phyloP scores from a whole-genome alignment of 1,140 invertebrate genomes.

The Drosophila ercepeae region DNA sequence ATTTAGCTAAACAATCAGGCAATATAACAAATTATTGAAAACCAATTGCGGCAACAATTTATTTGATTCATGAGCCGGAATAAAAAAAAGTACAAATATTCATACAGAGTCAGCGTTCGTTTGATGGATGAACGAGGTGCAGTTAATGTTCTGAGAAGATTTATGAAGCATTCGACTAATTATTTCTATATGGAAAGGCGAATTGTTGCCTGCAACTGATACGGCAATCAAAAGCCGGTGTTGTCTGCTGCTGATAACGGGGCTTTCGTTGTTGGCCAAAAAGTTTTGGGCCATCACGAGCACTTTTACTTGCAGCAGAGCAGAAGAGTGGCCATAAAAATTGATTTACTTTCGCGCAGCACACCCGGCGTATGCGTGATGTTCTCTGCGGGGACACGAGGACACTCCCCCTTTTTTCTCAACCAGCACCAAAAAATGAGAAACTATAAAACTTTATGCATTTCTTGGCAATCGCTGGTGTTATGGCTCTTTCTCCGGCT shows the following conservation, averaged over 20 bases:
- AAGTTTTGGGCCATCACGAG: constrained; percentile 12
- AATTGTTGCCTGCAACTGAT: constrained; percentile 5
- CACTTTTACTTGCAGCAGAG: constrained; percentile 34
- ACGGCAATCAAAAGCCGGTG: background rate
- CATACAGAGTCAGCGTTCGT: constrained; percentile 2
- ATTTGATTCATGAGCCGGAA: constrained; percentile 23
- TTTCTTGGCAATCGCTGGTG: constrained; percentile 50
- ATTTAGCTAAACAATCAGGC: constrained; percentile 50
- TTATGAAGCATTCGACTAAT: constrained; percentile 30
- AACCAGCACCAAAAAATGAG: constrained; percentile 32
- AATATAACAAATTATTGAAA: constrained; percentile 47
- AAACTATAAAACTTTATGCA: constrained; percentile 77
- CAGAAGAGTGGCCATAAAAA: constrained; percentile 60
- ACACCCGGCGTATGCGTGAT: constrained; percentile 74
- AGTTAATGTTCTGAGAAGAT: constrained; percentile 16
- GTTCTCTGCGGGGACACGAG: constrained; percentile 11
- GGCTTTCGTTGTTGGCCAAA: constrained; percentile 7
- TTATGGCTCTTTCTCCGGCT: constrained; percentile 18
- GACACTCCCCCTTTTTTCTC: background rate
- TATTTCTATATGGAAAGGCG: constrained; percentile 18
- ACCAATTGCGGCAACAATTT: constrained; percentile 50
- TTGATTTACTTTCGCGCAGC: constrained; percentile 59
- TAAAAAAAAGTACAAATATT: constrained; percentile 14
- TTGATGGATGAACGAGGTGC: constrained; percentile 26
- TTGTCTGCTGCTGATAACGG: constrained; percentile 33